phyloP scores from a whole-genome alignment of 2,797 vertebrate species.

The Enteromius afrohamiltoni region DNA sequence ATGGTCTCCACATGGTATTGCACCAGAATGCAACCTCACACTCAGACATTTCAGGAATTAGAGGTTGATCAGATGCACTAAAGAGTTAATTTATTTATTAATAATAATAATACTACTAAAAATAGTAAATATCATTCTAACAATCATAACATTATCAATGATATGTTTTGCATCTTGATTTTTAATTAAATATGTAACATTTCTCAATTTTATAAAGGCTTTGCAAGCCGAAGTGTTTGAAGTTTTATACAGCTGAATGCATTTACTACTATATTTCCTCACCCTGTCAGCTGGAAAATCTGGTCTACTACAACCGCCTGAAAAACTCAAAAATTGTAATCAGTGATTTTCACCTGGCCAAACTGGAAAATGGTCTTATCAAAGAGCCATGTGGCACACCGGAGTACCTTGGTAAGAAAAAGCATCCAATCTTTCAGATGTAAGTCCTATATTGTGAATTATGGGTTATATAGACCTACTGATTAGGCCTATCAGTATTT shows the following conservation, averaged over 20 bases:
- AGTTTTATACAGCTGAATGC: background rate
- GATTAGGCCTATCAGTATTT: no score
- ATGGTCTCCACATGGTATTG: slow-evolving; percentile 35
- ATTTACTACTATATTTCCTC: slow-evolving; percentile 27
- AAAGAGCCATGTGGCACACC: slow-evolving; percentile 98
- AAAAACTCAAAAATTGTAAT: slow-evolving; percentile 99
- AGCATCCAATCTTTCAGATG: background rate
- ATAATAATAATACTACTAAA: no score
- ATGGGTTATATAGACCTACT: background rate
- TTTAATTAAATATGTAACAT: background rate
- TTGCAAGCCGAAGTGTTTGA: background rate
- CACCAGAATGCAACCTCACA: background rate
- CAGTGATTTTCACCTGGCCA: slow-evolving; percentile 97
- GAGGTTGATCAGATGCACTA: background rate
- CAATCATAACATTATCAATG: background rate
- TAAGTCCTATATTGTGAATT: background rate
- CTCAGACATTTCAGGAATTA: background rate
- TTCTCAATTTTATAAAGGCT: background rate
- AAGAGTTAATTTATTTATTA: background rate
- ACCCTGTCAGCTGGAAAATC: slow-evolving; percentile 88
- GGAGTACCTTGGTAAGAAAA: slow-evolving; percentile 91
- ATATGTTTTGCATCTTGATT: background rate
- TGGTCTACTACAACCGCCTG: slow-evolving; percentile 96
- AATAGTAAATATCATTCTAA: background rate
- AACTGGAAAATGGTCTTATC: slow-evolving; percentile 95